Percentiles rank a stretch among this genome's conserved stretches.
Conservation (phyloP, 1,140 invertebrate species). For the Elysia chlorotica region DNA sequence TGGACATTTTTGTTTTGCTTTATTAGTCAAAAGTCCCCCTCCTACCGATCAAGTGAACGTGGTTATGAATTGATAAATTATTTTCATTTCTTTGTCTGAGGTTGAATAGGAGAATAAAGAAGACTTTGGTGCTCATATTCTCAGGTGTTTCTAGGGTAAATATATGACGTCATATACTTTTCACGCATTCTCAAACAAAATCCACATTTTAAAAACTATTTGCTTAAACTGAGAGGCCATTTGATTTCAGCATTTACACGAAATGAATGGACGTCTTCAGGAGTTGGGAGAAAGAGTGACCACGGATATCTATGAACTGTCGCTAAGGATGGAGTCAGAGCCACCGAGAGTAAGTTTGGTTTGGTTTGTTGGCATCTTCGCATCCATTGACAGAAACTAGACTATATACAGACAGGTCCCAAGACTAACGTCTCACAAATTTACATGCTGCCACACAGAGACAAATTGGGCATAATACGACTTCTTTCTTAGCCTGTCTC, state of each 20-base stretch:
- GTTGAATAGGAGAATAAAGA: too few species aligned
- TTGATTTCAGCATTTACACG: constrained; percentile 26
- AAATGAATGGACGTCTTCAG: constrained; percentile 61
- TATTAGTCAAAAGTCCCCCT: background rate
- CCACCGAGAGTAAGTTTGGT: constrained; percentile 51
- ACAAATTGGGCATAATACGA: too few species aligned
- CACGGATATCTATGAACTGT: constrained; percentile 64
- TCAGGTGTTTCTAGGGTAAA: too few species aligned
- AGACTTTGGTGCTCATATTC: too few species aligned
- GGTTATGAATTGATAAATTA: background rate
- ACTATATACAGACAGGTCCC: too few species aligned
- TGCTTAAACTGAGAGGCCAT: too few species aligned
- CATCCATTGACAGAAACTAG: too few species aligned
- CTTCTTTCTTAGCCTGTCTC: too few species aligned
- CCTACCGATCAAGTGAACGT: background rate
- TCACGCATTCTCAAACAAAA: background rate
- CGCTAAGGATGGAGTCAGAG: constrained; percentile 65
- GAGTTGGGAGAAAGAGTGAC: constrained; percentile 64
- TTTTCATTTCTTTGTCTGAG: background rate
- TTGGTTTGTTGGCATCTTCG: too few species aligned
- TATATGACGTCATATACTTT: too few species aligned
- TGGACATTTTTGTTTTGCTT: background rate
- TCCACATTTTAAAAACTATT: constrained; percentile 7
- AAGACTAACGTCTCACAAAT: too few species aligned
- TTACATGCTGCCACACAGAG: too few species aligned